Conservation (phyloP, 2,113 vertebrate genomes). For the Lagenorhynchus albirostris region DNA sequence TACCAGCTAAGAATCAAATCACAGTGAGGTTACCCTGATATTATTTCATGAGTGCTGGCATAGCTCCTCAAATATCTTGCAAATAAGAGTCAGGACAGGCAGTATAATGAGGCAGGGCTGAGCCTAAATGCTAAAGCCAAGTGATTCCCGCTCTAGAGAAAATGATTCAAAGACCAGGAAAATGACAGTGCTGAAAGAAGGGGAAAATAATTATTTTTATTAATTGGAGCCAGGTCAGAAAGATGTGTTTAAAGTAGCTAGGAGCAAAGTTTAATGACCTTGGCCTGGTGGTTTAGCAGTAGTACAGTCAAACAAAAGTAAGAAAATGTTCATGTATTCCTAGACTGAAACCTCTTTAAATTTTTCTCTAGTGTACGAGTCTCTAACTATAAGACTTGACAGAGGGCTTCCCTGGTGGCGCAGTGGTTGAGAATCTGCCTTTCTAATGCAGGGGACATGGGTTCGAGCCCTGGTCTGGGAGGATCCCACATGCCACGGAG, state of each 20-base stretch:
- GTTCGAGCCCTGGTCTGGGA: too few species aligned
- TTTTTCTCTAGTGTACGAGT: not conserved
- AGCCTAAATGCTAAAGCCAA: not conserved
- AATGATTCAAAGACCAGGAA: not conserved
- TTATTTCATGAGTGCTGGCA: not conserved
- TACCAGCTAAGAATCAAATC: not conserved
- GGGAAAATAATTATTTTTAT: not conserved
- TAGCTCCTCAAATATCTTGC: not conserved
- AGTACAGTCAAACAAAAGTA: not conserved
- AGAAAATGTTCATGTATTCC: not conserved
- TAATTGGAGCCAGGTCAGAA: not conserved
- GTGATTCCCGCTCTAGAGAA: not conserved
- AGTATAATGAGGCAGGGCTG: rapidly evolving
- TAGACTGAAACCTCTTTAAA: not conserved
- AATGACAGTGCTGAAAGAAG: not conserved
- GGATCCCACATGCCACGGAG: too few species aligned
- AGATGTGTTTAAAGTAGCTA: not conserved
- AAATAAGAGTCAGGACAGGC: not conserved
- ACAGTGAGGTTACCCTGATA: not conserved
- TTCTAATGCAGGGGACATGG: too few species aligned
- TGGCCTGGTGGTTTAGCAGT: not conserved
- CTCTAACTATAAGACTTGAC: not conserved
- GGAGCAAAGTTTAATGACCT: not conserved
- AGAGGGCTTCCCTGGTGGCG: not conserved
- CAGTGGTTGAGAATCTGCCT: too few species aligned